Base-by-base conservation (phyloP, 2,797 vertebrate genomes). In the Psittacula echo region DNA sequence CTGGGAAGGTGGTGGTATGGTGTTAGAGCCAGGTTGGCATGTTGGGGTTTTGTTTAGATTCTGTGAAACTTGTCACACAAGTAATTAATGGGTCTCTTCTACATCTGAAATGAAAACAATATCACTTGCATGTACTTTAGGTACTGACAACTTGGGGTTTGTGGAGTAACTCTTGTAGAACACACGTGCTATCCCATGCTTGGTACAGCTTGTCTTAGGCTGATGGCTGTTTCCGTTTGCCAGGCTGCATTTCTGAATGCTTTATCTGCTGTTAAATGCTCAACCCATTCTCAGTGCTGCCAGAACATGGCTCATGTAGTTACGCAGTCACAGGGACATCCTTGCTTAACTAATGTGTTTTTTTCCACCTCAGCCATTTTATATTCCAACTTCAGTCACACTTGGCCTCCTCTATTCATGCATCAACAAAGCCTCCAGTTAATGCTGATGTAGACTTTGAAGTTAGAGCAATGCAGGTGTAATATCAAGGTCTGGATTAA, bases 141-240 rank as follows among this genome's bases (percentile, higher is more conserved):
- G 47, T 67, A 23, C 67, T 17, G 62, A 34, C 17, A 62, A 13
- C 3, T 1, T 22, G 39, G 67, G 77, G 6, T 27, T 11, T 68
- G 39, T 18, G 73, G 85, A 73, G 60, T 24, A 13, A 10, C 60
- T 76, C 61, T 5, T 51, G 80, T 41, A 30, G 29, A 13, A 16
- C 0, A 0, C 8, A 2, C 0, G 3, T 30, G 30, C 51, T 42
- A 4, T 39, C 48, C 26, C 70, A 21, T 0, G 0, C 42, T 20
- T 42, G 48, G n/a, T 1, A 4, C 3, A 5, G 39, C 39, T 90
- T 64, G 9, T 14, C 11, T 53, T 2, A 56, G 34, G 34, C 62
- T 72, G 17, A 32, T 9, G 60, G 73, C 72, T 47, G 22, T 39
- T 65, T 1, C 9, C 19, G 13, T 72, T 41, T 76, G 60, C 50